Conservation (phyloP, 2,888 invertebrate species). For the Monochamus alternatus region DNA sequence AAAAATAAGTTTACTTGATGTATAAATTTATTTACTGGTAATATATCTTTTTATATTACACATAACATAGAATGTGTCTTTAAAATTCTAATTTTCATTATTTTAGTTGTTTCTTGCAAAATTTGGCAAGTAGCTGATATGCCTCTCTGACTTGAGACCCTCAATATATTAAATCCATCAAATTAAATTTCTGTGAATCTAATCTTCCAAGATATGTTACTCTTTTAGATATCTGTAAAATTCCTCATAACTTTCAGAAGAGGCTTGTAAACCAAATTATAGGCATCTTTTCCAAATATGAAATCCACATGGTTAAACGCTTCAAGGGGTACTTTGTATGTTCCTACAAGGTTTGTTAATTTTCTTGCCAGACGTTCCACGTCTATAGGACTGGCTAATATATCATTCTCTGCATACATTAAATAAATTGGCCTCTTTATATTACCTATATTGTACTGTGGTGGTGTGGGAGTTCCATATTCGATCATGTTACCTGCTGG, state of each 20-base stretch:
- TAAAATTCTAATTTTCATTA: too few relatives aligned
- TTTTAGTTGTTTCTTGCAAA: too few relatives aligned
- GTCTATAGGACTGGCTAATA: constrained; percentile 77
- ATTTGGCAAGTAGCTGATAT: too few relatives aligned
- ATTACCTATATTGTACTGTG: constrained; percentile 77
- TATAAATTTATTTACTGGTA: too few relatives aligned
- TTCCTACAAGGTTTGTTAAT: constrained; percentile 74
- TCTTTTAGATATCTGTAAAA: constrained; percentile 41
- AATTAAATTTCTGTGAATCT: too few relatives aligned
- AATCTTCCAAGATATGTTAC: too few relatives aligned
- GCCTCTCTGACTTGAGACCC: too few relatives aligned
- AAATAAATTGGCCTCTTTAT: constrained; percentile 78
- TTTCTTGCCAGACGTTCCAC: constrained; percentile 74
- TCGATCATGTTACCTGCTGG: constrained; percentile 72
- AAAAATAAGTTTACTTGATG: too few relatives aligned
- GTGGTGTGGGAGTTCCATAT: constrained; percentile 76
- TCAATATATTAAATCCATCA: too few relatives aligned
- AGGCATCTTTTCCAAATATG: constrained; percentile 78
- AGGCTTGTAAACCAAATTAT: constrained; percentile 74
- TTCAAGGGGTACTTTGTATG: constrained; percentile 75
- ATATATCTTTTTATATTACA: too few relatives aligned
- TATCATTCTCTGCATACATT: constrained; percentile 81
- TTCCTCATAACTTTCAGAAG: constrained; percentile 58
- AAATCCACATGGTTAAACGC: constrained; percentile 85
- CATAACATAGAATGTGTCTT: too few relatives aligned